Conservation (phyloP, 37 sponge, comb jelly and placozoan species). For the Spongilla lacustris region DNA sequence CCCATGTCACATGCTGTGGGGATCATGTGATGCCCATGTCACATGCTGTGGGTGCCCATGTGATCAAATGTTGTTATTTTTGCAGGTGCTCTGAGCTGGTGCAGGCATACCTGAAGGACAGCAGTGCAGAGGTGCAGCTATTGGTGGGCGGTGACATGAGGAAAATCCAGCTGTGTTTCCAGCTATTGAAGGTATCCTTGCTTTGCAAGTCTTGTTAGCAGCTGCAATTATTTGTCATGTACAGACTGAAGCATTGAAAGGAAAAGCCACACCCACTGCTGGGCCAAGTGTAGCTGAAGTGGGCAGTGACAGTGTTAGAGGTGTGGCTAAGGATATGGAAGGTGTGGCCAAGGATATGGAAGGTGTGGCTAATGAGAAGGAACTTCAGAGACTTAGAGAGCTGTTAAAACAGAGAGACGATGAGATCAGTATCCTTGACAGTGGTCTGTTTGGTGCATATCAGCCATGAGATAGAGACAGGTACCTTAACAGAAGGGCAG, state of each 20-base stretch:
- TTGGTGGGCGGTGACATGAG: slow-evolving; percentile 89
- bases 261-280: not conserved
- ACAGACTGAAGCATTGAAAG: not conserved
- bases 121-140: slow-evolving; percentile 75
- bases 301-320: not conserved
- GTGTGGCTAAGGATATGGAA: not conserved
- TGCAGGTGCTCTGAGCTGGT: slow-evolving; percentile 80
- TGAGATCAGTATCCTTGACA: slow-evolving; percentile 81
- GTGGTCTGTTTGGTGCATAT: not conserved
- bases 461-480: not conserved
- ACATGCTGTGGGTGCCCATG: not conserved
- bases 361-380: slow-evolving; percentile 22
- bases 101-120: slow-evolving; percentile 67
- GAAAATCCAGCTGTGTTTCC: slow-evolving; percentile 91
- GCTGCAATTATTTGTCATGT: not conserved
- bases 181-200: slow-evolving; percentile 74
- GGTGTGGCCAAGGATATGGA: too few relatives aligned
- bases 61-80: slow-evolving; percentile 5
- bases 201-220: not conserved
- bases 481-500: not conserved
- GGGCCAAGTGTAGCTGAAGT: not conserved
- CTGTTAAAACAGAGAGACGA: slow-evolving; percentile 92
- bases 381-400: slow-evolving; percentile 68
- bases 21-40: not conserved
- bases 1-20: not conserved